Base-by-base conservation (phyloP, 2,888 invertebrate species). In the Argynnis bischoffii region DNA sequence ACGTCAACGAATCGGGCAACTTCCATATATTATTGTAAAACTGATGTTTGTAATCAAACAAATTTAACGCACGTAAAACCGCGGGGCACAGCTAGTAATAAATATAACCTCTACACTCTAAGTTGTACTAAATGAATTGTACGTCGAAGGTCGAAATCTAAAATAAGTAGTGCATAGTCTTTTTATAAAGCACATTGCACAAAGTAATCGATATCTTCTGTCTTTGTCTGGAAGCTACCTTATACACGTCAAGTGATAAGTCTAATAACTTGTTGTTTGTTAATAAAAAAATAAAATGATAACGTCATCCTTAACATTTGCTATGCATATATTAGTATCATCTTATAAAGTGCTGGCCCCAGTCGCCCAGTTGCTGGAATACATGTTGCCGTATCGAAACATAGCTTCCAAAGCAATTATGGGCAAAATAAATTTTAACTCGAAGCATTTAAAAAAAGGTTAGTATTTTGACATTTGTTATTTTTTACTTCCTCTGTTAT, bases 361-460 rank as follows among this genome's bases (percentile, higher is more conserved):
- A 67, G 78, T 87, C 3, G 75, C 80, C 47, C 83, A 82, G 57
- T 78, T 83, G 6, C 71, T 89, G 55, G 81, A 84, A 66, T 81
- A 83, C 78, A 80, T 82, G 18, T 63, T 84, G 68, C 86, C 84
- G 1, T 82, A 82, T 67, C 79, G 79, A 64, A 84, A 67, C 68
- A 87, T 89, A 88, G 79, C 86, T 55, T 66, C 78, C 16, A 78
- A 75, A 75, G 77, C 84, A 66, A 74, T 80, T 48, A 83, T 81
- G 72, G 77, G 78, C 64, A 84, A 79, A 67, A 78, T 86, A 41
- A 81, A 91, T 71, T 85, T 84, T 70, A 84, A 92, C 78, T 79
- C 86, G 35, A 91, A 86, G 75, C 91, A 92, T 79, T 79, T 91
- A 48, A 81, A 68, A 70, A 87, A 81, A 83, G 91, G 91, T 90